phyloP scores from a whole-genome alignment of 2,888 invertebrate genomes.

The Melipona bicolor region DNA sequence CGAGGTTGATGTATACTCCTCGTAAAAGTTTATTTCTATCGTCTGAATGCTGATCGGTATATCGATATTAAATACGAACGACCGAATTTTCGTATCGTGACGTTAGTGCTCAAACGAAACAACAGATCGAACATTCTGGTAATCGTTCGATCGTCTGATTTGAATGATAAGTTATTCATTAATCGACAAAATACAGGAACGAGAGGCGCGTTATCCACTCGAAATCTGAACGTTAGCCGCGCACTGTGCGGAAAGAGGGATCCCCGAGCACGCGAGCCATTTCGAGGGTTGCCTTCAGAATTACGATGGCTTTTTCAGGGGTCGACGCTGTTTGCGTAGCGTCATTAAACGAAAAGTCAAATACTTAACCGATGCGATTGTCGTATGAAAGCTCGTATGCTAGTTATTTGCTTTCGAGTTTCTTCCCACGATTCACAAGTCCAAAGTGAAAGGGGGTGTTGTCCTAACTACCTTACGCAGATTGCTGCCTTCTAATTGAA shows the following conservation, averaged over 20 bases:
- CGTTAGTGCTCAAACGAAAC: not conserved
- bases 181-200: slow-evolving; percentile 70
- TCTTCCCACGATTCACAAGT: slow-evolving; percentile 52
- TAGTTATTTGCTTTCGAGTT: slow-evolving; percentile 24
- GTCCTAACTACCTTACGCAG: slow-evolving; percentile 5
- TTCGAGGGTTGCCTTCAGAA: slow-evolving; percentile 52
- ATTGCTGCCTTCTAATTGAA: not conserved
- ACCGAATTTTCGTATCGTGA: not conserved
- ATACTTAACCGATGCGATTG: slow-evolving; percentile 48
- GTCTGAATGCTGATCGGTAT: not conserved
- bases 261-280: slow-evolving; percentile 73
- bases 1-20: not conserved
- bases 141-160: slow-evolving; percentile 56
- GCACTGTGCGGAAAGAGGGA: slow-evolving; percentile 43
- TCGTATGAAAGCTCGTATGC: slow-evolving; percentile 33
- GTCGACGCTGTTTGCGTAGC: slow-evolving; percentile 48
- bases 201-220: slow-evolving; percentile 71
- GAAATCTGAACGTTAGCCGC: slow-evolving; percentile 69
- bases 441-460: not conserved
- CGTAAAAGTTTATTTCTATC: not conserved
- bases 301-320: slow-evolving; percentile 53
- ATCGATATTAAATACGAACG: not conserved
- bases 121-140: not conserved
- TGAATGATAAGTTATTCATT: slow-evolving; percentile 78
- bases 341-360: slow-evolving; percentile 56